A percentile compares a stretch with the other conserved stretches of the same genome.
Conservation (phyloP, 2,113 vertebrate species). For the Mastomys coucha region DNA sequence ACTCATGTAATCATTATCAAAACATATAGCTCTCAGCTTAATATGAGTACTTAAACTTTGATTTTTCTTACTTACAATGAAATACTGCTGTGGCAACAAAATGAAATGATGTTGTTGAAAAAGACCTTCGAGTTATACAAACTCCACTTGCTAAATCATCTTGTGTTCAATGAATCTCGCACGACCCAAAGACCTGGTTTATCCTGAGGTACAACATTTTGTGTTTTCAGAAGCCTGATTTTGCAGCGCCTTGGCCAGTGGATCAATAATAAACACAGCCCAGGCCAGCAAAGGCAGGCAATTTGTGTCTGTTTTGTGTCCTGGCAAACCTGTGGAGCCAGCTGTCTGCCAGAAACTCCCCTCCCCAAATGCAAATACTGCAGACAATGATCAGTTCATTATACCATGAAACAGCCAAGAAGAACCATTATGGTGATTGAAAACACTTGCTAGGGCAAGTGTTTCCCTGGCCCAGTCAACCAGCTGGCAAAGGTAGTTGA, state of each 20-base stretch:
- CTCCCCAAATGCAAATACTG: conserved; percentile 39
- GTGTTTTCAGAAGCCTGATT: conserved; percentile 70
- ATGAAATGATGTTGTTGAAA: conserved; percentile 63
- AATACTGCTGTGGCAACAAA: conserved; percentile 57
- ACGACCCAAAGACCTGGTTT: conserved; percentile 58
- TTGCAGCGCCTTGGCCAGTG: conserved; percentile 45
- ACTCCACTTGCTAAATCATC: conserved; percentile 64
- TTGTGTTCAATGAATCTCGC: conserved; percentile 48
- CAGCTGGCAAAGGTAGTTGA: neutral
- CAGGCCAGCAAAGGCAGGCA: conserved; percentile 48
- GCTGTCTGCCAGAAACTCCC: conserved; percentile 67
- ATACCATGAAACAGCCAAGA: conserved; percentile 44
- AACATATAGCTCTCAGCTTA: conserved; percentile 80
- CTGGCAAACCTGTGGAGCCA: conserved; percentile 46
- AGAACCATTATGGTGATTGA: conserved; percentile 1
- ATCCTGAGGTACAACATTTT: conserved; percentile 55
- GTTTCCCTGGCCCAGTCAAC: neutral
- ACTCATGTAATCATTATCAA: conserved; percentile 72
- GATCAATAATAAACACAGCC: conserved; percentile 59
- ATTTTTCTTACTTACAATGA: conserved; percentile 79
- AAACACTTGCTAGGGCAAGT: neutral
- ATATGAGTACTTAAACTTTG: conserved; percentile 74
- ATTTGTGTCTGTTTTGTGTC: conserved; percentile 64
- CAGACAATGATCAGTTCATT: conserved; percentile 60
- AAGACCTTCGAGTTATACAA: conserved; percentile 72